Percentiles rank a stretch among this genome's conserved stretches.
These are phyloP conservation scores for Buphagus erythrorhynchus DNA, from an alignment of 2,797 vertebrate species.

Conservation along the genomic window DNA sequence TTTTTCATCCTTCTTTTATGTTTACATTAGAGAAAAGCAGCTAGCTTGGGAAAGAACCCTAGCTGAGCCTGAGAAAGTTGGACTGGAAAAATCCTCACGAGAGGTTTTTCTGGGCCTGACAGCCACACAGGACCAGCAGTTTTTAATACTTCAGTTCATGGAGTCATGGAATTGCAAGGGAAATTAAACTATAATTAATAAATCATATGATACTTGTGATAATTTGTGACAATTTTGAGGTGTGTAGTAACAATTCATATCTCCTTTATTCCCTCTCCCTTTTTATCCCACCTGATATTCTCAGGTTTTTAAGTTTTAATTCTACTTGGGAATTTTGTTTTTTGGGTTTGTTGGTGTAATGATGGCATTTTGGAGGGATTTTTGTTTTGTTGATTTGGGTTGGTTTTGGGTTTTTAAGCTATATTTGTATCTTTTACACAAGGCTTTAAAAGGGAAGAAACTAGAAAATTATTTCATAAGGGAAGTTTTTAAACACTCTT, in stretches of 20 bases:
- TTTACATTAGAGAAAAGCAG: too few relatives aligned
- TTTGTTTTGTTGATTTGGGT: not conserved
- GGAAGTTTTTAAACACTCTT: not conserved
- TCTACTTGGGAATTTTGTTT: not conserved
- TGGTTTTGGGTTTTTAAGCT: rapidly evolving
- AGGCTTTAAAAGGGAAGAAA: not conserved
- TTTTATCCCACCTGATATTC: not conserved
- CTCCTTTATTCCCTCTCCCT: not conserved
- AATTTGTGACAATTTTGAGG: not conserved
- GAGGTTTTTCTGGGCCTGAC: too few relatives aligned
- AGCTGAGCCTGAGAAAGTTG: too few relatives aligned
- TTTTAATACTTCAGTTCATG: not conserved
- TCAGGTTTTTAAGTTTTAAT: not conserved
- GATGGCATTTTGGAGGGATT: not conserved
- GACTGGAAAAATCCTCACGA: too few relatives aligned
- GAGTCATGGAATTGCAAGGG: rapidly evolving
- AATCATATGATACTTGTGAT: not conserved
- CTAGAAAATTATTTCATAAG: not conserved
- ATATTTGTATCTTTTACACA: not conserved
- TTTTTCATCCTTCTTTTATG: too few relatives aligned
- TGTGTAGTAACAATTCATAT: not conserved
- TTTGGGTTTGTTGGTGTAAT: too few relatives aligned
- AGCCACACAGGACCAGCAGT: not conserved
- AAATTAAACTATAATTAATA: not conserved
- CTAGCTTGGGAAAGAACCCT: too few relatives aligned